A percentile compares a stretch with the other conserved stretches of the same genome.
Conservation (phyloP, 2,113 vertebrate genomes). For the Loxodonta africana region DNA sequence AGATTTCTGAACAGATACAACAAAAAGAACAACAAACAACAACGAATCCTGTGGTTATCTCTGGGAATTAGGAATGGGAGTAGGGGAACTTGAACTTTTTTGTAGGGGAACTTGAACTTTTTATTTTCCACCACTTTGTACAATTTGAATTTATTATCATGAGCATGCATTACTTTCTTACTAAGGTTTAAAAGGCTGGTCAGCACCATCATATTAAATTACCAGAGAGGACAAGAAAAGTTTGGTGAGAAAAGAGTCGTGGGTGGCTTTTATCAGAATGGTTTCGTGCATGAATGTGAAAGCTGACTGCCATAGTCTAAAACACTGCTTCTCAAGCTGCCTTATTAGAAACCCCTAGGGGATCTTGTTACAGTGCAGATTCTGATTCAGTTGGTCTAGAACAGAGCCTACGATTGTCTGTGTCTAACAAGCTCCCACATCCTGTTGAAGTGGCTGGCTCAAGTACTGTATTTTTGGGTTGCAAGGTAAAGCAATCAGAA, state of each 20-base stretch:
- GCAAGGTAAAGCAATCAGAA: neutral
- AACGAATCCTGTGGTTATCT: neutral
- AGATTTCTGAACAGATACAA: neutral
- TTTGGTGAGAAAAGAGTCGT: neutral
- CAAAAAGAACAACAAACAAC: neutral
- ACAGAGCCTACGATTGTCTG: neutral
- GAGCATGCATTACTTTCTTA: neutral
- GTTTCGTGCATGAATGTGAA: neutral
- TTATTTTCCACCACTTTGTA: neutral
- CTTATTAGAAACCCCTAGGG: neutral
- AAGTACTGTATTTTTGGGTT: neutral
- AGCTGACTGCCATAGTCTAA: neutral
- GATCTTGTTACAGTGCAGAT: neutral
- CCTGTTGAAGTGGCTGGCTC: neutral
- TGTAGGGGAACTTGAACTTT: neutral
- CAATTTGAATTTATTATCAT: neutral
- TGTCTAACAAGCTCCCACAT: neutral
- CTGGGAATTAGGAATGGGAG: neutral
- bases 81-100: neutral
- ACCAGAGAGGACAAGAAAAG: neutral
- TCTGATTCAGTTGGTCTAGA: neutral
- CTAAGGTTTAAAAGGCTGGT: constrained; percentile 29
- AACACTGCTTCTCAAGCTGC: neutral
- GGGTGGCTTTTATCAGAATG: neutral
- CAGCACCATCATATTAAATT: neutral